Evolutionary conservation across 2,888 invertebrate genomes (phyloP).

Genomic region (Hypolimnas misippus): DNA sequence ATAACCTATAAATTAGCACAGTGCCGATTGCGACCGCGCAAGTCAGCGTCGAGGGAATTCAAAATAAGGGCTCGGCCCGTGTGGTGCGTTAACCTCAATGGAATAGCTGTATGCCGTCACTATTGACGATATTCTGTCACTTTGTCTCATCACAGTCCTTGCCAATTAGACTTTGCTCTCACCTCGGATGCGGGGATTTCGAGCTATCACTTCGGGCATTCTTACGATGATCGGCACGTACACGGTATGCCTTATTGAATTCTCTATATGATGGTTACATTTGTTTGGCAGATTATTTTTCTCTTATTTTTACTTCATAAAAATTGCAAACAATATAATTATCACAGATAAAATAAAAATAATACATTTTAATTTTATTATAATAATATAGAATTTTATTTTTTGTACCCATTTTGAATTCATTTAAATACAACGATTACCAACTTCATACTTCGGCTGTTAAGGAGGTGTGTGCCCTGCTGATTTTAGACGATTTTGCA

Average conservation of each 20-base stretch:
- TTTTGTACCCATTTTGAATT: too few species aligned
- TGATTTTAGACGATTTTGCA: too few species aligned
- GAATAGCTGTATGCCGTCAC: constrained; percentile 51
- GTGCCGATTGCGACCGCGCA: constrained; percentile 59
- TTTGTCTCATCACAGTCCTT: constrained; percentile 45
- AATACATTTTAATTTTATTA: too few species aligned
- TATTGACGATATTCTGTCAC: constrained; percentile 42
- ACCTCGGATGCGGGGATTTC: constrained; percentile 27
- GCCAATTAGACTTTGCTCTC: constrained; percentile 59
- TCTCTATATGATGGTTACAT: background rate
- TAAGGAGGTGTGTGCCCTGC: too few species aligned
- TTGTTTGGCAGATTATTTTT: background rate
- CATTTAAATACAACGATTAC: too few species aligned
- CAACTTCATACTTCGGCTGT: too few species aligned
- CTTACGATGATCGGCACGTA: constrained; percentile 14
- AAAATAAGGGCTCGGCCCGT: constrained; percentile 59
- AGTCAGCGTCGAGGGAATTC: constrained; percentile 62
- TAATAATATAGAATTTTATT: too few species aligned
- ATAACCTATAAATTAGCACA: constrained; percentile 80
- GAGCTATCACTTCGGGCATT: constrained; percentile 16
- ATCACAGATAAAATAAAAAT: too few species aligned
- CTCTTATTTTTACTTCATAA: background rate
- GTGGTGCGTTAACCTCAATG: constrained; percentile 50
- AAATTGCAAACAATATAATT: too few species aligned
- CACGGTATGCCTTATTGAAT: constrained; percentile 10